A percentile compares a stretch with the other conserved stretches of the same genome.
Conservation (phyloP, 2,888 invertebrate genomes). For the Rapana venosa region DNA sequence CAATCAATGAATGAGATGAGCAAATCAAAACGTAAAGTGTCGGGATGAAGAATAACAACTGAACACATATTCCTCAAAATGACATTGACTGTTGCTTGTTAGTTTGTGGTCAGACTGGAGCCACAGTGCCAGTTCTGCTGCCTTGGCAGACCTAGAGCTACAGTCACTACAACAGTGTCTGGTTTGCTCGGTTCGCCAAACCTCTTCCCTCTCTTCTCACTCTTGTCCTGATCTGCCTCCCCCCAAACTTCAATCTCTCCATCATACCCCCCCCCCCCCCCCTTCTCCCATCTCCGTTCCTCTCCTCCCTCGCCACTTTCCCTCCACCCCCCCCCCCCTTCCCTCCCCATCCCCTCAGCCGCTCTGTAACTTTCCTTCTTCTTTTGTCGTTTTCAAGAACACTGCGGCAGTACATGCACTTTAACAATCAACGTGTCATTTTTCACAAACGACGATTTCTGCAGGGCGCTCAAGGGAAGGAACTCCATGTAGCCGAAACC, state of each 20-base stretch:
- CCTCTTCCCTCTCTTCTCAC: background rate
- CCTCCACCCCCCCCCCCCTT: background rate
- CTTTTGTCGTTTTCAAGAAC: background rate
- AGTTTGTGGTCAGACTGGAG: too few species aligned
- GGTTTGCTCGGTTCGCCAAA: too few species aligned
- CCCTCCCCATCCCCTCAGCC: background rate
- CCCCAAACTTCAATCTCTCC: background rate
- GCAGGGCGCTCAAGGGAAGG: constrained; percentile 85
- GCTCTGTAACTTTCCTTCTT: background rate
- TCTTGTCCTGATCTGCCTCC: background rate
- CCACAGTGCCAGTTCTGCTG: too few species aligned
- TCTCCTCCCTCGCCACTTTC: background rate
- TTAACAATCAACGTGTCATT: constrained; percentile 85
- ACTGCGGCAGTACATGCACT: constrained; percentile 62
- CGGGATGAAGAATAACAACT: too few species aligned
- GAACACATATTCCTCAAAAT: too few species aligned
- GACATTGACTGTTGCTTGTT: too few species aligned
- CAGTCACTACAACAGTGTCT: too few species aligned
- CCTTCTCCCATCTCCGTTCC: background rate
- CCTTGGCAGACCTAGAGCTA: too few species aligned
- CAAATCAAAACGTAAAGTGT: too few species aligned
- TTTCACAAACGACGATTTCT: constrained; percentile 85
- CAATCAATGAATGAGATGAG: too few species aligned
- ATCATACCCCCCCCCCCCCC: background rate
- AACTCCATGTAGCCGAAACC: constrained; percentile 95